Percentiles rank a stretch among this genome's conserved stretches.
Conservation (phyloP, 1,140 invertebrate genomes). For the Pteromalus puparum region DNA sequence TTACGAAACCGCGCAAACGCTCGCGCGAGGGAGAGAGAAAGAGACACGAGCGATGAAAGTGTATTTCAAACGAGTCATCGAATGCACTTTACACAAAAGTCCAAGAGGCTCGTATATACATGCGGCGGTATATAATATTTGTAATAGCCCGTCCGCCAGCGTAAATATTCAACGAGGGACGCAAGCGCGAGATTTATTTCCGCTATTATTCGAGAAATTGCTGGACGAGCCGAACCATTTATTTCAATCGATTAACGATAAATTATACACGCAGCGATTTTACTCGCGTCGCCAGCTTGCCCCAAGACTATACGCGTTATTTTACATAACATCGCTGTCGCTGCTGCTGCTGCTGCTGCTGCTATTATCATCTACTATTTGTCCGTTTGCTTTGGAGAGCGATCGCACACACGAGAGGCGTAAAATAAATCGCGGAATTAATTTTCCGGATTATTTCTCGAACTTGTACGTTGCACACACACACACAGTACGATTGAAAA, state of each 20-base stretch:
- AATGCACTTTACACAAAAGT: constrained; percentile 37
- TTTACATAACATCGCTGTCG: background rate
- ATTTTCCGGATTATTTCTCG: background rate
- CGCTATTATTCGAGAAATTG: constrained; percentile 25
- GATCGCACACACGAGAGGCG: no score
- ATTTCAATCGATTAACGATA: constrained; percentile 38
- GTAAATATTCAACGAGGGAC: constrained; percentile 9
- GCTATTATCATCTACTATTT: background rate
- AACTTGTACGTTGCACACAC: background rate
- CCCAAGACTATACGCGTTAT: background rate
- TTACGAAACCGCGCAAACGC: constrained; percentile 40
- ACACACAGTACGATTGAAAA: background rate
- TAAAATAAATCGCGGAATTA: background rate
- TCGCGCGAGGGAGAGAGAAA: background rate
- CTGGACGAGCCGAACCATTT: constrained; percentile 19
- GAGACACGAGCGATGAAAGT: constrained; percentile 23
- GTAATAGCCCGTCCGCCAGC: background rate
- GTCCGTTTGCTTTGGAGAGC: background rate
- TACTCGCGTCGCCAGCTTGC: background rate
- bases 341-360: background rate
- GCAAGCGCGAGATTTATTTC: constrained; percentile 11
- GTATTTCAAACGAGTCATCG: constrained; percentile 33
- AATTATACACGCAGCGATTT: constrained; percentile 12
- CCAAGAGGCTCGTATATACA: background rate
- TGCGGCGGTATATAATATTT: constrained; percentile 10